Base-by-base conservation (phyloP, 2,113 vertebrate species). In the Dicaeum eximium region DNA sequence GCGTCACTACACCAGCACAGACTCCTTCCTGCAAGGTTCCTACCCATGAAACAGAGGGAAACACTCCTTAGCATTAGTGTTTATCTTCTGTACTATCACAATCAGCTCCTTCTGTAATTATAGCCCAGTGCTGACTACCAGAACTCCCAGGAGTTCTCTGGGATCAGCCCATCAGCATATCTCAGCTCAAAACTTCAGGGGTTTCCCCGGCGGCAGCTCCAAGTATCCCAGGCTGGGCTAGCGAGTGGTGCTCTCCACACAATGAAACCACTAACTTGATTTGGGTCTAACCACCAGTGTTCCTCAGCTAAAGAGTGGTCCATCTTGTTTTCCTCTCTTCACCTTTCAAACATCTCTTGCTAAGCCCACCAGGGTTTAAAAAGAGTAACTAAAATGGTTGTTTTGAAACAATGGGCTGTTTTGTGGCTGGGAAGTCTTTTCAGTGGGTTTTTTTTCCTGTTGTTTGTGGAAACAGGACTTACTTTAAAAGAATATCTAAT, bases 171-270 rank as follows among this genome's bases (percentile, higher is more conserved):
- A 25, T 42, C 50, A 62, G n/a, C 0, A 0, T 5, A 85, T 30
- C 44, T 38, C 61, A 67, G 24, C 56, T 78, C 47, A 69, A 7
- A 6, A 57, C 19, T 27, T 64, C n/a, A 91, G 21, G 21, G 15
- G 38, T 54, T 57, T 92, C 42, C 42, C 40, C 69, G 88, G 23
- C 0, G 0, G 38, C 35, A 89, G 8, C 7, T 33, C 3, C 6
- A 25, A 27, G 15, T 18, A 2, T 8, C 15, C 21, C 42, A 35
- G 33, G 35, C 24, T 74, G 37, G 51, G 24, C 21, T 42, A 50
- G 16, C 0, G 0, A 58, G 35, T 0, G 1, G 15, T 27, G 12
- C 20, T 79, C 60, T 44, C 58, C 72, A 60, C 19, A 38, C 27
- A 53, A 62, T 9, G 27, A 71, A n/a, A 87, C 24, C 57, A 72